Conservation (phyloP, 2,113 vertebrate genomes). For the Petroica traversi region DNA sequence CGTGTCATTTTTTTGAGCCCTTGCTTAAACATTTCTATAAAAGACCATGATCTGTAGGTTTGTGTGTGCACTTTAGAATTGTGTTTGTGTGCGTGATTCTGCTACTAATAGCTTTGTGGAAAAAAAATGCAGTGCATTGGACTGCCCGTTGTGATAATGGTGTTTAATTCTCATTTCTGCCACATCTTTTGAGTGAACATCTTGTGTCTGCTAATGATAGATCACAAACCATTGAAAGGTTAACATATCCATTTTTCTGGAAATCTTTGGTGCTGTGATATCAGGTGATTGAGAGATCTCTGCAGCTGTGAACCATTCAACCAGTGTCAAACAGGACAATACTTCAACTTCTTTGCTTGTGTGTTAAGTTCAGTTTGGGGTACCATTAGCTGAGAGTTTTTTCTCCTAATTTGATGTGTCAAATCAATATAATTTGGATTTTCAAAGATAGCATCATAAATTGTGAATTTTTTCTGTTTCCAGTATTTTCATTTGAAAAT, state of each 20-base stretch:
- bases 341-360: background rate
- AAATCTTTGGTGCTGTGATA: background rate
- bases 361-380: background rate
- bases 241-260: background rate
- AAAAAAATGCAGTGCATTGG: background rate
- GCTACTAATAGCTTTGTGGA: background rate
- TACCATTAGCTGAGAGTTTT: background rate
- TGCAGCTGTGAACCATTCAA: background rate
- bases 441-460: background rate
- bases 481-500: background rate
- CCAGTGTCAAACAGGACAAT: rapidly evolving
- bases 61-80: background rate
- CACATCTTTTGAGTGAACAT: background rate
- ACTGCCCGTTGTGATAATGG: background rate
- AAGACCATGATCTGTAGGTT: background rate
- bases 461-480: background rate
- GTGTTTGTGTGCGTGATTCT: background rate
- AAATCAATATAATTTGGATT: background rate
- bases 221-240: background rate
- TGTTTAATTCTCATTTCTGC: background rate
- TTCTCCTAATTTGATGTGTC: background rate
- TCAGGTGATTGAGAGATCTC: background rate
- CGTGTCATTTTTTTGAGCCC: background rate
- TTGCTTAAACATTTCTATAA: background rate
- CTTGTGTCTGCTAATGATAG: background rate